These are phyloP conservation scores for Pimpla rufipes DNA, from an alignment of 2,888 invertebrate genomes.

Conservation along the genomic window DNA sequence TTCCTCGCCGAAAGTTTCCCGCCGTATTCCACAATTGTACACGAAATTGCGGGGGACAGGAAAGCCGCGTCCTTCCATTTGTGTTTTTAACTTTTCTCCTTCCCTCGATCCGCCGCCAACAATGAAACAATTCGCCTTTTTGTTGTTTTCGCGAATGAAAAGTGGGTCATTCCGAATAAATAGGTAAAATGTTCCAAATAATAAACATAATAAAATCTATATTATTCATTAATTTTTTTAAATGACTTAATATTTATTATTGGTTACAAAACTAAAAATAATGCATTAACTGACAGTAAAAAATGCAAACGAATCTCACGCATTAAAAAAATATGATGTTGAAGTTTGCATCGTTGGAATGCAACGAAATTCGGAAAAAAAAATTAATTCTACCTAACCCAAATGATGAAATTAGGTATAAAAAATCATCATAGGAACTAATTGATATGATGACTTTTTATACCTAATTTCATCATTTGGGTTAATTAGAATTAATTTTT, in stretches of 20 bases:
- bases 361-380: no score
- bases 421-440: no score
- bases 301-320: no score
- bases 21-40: neutral
- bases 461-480: no score
- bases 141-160: neutral
- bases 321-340: no score
- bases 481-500: no score
- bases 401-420: no score
- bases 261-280: no score
- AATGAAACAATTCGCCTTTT: neutral
- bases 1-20: slow-evolving; percentile 10
- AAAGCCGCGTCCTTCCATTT: neutral
- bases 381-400: no score
- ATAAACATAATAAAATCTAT: neutral
- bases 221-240: neutral
- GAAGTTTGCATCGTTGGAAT: no score
- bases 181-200: neutral
- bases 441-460: no score
- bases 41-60: neutral
- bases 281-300: neutral
- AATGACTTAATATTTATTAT: neutral
- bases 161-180: neutral
- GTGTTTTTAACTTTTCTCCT: neutral
- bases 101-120: neutral